Percentiles rank a stretch among this genome's conserved stretches.
These are phyloP conservation scores for Metaphire vulgaris DNA, from an alignment of 1,140 invertebrate genomes.

Conservation along the genomic window DNA sequence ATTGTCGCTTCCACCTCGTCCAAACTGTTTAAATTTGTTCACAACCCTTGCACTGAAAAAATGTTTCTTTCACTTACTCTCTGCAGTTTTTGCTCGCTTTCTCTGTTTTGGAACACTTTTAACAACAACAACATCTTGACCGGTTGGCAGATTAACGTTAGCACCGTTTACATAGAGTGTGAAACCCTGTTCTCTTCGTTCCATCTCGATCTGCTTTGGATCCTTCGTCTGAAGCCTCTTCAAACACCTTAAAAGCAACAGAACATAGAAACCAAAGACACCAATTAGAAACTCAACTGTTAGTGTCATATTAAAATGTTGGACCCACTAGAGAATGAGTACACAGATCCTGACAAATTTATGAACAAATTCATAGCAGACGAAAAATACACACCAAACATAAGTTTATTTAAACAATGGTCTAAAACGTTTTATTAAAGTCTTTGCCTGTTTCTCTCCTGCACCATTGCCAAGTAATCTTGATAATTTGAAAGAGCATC, in stretches of 20 bases:
- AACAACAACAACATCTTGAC: background rate
- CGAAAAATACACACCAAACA: no score
- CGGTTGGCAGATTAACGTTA: constrained; percentile 32
- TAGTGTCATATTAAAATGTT: no score
- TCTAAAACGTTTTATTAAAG: background rate
- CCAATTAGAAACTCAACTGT: no score
- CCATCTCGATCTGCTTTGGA: constrained; percentile 32
- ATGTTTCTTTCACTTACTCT: background rate
- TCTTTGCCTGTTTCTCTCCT: background rate
- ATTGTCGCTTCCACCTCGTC: no score
- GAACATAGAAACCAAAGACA: no score
- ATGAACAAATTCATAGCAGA: no score
- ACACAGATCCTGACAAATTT: no score
- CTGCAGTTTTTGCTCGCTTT: background rate
- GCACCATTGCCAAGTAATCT: background rate
- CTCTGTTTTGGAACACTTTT: background rate
- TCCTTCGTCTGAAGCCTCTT: background rate
- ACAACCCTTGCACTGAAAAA: no score
- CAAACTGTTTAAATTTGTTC: no score
- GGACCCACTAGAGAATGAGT: no score
- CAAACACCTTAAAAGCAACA: background rate
- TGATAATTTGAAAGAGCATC: background rate
- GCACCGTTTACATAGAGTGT: constrained; percentile 50
- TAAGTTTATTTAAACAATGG: no score
- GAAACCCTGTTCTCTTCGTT: constrained; percentile 50